Conservation (phyloP, 2,888 invertebrate genomes). For the Ormia ochracea region DNA sequence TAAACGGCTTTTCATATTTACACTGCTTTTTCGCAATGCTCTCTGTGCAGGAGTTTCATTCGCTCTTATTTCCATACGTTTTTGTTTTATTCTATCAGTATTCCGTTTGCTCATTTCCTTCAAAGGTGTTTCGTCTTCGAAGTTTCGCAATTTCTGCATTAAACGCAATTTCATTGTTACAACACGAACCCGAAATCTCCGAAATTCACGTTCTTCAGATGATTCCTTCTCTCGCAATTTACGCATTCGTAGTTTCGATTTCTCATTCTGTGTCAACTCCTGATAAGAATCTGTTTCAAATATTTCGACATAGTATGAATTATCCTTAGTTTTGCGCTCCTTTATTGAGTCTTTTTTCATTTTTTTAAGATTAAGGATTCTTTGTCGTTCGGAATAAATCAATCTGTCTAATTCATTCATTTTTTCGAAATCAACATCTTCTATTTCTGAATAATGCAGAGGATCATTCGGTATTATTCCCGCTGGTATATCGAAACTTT, state of each 20-base stretch:
- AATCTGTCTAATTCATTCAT: conserved; percentile 35
- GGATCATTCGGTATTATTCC: conserved; percentile 31
- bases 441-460: neutral
- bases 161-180: conserved; percentile 64
- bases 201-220: conserved; percentile 42
- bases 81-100: conserved; percentile 20
- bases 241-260: conserved; percentile 25
- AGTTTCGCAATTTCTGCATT: conserved; percentile 56
- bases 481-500: neutral
- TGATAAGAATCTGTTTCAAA: neutral
- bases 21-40: conserved; percentile 7
- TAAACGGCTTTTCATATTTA: conserved; percentile 17
- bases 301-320: neutral
- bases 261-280: conserved; percentile 3
- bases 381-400: conserved; percentile 24
- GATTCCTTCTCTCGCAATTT: conserved; percentile 46
- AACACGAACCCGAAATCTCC: conserved; percentile 62
- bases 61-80: conserved; percentile 42
- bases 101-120: conserved; percentile 37
- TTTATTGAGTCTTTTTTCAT: neutral
- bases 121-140: conserved; percentile 52
- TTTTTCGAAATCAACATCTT: conserved; percentile 2
- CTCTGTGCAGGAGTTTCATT: conserved; percentile 53
- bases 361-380: conserved; percentile 18
- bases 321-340: neutral